Conservation (phyloP, 2,797 vertebrate species). For the Orientallactaga sibirica region DNA sequence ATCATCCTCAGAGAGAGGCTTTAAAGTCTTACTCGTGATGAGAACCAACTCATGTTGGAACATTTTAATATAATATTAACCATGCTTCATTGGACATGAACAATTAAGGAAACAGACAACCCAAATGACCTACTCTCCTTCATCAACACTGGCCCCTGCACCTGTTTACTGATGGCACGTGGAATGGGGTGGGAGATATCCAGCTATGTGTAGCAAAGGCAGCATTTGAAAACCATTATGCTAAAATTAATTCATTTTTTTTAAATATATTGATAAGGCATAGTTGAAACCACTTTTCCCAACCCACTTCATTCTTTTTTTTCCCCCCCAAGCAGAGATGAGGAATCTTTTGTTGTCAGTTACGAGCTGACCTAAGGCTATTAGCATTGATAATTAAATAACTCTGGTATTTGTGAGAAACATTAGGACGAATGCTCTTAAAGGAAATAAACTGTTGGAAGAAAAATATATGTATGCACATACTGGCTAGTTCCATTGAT, state of each 20-base stretch:
- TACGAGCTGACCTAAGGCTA: constrained; percentile 64
- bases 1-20: background rate
- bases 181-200: background rate
- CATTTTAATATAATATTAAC: background rate
- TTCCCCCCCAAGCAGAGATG: constrained; percentile 39
- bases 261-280: constrained; percentile 31
- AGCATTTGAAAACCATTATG: constrained; percentile 7
- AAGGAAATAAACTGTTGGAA: constrained; percentile 77
- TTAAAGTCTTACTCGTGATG: background rate
- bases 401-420: constrained; percentile 79
- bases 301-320: constrained; percentile 12
- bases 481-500: constrained; percentile 73
- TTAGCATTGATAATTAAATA: constrained; percentile 84
- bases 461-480: background rate
- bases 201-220: background rate
- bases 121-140: background rate
- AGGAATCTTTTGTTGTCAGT: constrained; percentile 39
- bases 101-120: background rate
- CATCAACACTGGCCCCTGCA: background rate
- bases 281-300: constrained; percentile 40
- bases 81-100: background rate
- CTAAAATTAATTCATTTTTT: constrained; percentile 47
- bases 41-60: background rate
- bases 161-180: background rate
- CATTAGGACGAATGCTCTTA: constrained; percentile 80